phyloP scores from a whole-genome alignment of 2,797 vertebrate genomes.

The Coendou prehensilis region DNA sequence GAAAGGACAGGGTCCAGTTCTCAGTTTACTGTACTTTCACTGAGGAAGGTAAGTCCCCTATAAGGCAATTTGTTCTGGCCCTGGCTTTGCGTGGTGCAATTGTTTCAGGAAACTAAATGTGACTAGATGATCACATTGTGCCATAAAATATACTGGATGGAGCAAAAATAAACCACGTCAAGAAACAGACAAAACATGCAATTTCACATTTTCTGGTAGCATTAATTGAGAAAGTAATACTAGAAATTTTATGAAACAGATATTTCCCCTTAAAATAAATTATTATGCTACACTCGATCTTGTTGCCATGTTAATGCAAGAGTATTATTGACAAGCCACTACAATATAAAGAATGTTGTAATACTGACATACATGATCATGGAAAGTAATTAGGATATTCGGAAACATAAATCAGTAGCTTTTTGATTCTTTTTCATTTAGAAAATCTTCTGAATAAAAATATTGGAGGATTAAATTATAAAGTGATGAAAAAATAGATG shows the following conservation, averaged over 20 bases:
- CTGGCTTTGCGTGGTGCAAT: not conserved
- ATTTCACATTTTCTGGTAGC: not conserved
- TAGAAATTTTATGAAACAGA: not conserved
- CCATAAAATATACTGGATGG: not conserved
- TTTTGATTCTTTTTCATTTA: not conserved
- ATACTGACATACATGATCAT: not conserved
- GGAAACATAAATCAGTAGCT: constrained; percentile 3
- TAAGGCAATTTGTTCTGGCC: not conserved
- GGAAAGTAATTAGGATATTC: not conserved
- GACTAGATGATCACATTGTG: not conserved
- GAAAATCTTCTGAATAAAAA: constrained; percentile 23
- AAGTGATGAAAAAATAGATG: not conserved
- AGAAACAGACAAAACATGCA: not conserved
- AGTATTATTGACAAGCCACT: not conserved
- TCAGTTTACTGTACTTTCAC: not conserved
- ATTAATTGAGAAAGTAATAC: constrained; percentile 40
- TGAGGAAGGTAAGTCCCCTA: not conserved
- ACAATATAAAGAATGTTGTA: not conserved
- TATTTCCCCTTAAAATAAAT: constrained; percentile 17
- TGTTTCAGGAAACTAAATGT: not conserved
- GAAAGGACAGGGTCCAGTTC: not conserved
- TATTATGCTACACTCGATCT: not conserved
- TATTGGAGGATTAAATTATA: constrained; percentile 4
- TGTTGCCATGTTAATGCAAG: not conserved
- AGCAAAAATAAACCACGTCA: not conserved